Evolutionary conservation across 2,888 invertebrate genomes (phyloP).

Genomic region (Scaptomyza caliginosa): DNA sequence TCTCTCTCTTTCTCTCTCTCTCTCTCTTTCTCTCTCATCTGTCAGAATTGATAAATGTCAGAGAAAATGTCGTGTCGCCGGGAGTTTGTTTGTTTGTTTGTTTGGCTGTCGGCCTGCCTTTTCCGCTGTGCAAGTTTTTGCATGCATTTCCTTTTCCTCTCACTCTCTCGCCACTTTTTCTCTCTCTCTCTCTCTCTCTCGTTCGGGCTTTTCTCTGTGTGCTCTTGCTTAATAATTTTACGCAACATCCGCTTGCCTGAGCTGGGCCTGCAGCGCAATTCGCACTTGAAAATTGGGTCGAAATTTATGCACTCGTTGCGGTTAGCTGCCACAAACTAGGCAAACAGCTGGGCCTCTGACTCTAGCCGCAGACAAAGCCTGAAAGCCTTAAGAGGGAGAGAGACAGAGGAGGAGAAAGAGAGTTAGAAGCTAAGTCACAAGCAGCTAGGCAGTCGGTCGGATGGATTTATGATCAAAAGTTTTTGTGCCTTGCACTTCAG

Average conservation of each 20-base stretch:
- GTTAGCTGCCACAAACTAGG: constrained; percentile 43
- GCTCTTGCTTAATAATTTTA: constrained; percentile 64
- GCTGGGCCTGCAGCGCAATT: constrained; percentile 35
- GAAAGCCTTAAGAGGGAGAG: background rate
- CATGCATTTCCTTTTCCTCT: constrained; percentile 32
- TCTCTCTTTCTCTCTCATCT: too few relatives aligned
- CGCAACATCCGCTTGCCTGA: constrained; percentile 64
- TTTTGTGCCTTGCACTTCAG: constrained; percentile 69
- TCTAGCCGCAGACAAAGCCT: background rate
- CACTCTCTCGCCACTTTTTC: background rate
- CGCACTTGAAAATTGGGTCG: constrained; percentile 77
- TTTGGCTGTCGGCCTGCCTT: constrained; percentile 33
- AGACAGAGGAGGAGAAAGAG: too few relatives aligned
- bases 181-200: background rate
- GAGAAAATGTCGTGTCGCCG: constrained; percentile 48
- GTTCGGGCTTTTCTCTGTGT: too few relatives aligned
- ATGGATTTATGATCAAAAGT: constrained; percentile 74
- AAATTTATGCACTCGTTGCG: constrained; percentile 75
- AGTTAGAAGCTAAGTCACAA: constrained; percentile 15
- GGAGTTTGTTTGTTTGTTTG: constrained; percentile 60
- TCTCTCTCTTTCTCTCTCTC: constrained; percentile 44
- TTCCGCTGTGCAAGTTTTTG: constrained; percentile 61
- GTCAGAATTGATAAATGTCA: constrained; percentile 78
- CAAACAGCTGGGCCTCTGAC: constrained; percentile 47
- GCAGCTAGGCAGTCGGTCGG: constrained; percentile 30